Evolutionary conservation across 2,888 invertebrate species (phyloP).

Genomic region (Cistogaster globosa): DNA sequence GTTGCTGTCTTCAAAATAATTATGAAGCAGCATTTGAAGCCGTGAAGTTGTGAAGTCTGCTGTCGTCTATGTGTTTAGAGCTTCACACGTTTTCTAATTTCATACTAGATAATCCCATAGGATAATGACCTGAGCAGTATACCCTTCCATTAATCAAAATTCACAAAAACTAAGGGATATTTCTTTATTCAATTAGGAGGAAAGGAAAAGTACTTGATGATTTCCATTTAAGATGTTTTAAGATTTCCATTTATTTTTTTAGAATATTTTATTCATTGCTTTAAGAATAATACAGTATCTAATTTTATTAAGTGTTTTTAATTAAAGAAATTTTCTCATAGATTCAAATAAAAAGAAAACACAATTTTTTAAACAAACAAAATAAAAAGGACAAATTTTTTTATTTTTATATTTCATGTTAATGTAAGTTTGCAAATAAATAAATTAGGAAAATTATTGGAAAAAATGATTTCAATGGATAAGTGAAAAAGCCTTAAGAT

Average conservation of each 20-base stretch:
- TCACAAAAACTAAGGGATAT: no score
- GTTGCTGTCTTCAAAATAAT: no score
- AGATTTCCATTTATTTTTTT: constrained; percentile 57
- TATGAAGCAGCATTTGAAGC: no score
- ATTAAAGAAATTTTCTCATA: neutral
- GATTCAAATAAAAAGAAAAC: constrained; percentile 40
- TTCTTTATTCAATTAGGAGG: no score
- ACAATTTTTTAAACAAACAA: constrained; percentile 39
- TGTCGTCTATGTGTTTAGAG: no score
- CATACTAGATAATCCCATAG: no score
- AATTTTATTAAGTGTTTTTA: constrained; percentile 21
- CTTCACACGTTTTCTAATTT: no score
- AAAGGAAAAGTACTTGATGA: neutral
- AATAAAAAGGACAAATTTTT: neutral
- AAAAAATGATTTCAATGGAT: constrained; percentile 4
- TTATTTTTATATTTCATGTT: neutral
- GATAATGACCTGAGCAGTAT: no score
- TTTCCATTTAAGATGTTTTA: constrained; percentile 33
- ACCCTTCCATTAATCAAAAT: no score
- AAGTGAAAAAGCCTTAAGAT: no score
- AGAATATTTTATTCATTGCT: constrained; percentile 42
- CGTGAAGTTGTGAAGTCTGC: no score
- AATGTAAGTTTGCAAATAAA: constrained; percentile 29
- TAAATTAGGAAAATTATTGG: constrained; percentile 24
- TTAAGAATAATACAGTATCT: constrained; percentile 54